These are phyloP conservation scores for Drosophila birchii DNA, from an alignment of 2,888 invertebrate genomes.

Conservation along the genomic window DNA sequence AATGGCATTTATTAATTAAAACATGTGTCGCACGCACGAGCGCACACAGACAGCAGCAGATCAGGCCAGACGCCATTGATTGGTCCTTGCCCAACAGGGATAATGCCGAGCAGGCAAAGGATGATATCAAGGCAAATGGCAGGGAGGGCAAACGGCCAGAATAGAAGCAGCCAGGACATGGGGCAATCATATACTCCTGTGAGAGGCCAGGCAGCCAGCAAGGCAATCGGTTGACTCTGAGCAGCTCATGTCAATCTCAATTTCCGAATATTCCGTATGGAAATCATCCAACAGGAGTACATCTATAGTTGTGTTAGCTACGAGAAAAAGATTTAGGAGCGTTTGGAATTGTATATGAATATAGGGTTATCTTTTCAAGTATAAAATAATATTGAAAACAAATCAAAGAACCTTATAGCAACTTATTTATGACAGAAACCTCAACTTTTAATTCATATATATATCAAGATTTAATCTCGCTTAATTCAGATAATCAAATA, in stretches of 20 bases:
- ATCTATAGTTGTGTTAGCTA: not conserved
- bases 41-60: conserved; percentile 31
- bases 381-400: not conserved
- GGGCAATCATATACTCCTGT: conserved; percentile 3
- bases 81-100: conserved; percentile 58
- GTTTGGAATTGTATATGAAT: too few relatives aligned
- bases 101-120: conserved; percentile 18
- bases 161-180: conserved; percentile 5
- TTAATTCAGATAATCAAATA: not conserved
- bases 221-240: conserved; percentile 7
- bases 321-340: not conserved
- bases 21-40: conserved; percentile 71
- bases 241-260: conserved; percentile 14
- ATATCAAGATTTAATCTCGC: not conserved
- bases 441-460: not conserved
- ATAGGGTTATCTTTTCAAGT: not conserved
- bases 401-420: not conserved
- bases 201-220: conserved; percentile 4
- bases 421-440: not conserved
- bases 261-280: conserved; percentile 12
- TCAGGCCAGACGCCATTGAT: conserved; percentile 58
- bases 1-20: conserved; percentile 80
- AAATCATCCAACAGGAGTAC: conserved; percentile 9
- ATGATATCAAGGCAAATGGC: not conserved
- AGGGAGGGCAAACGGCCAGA: not conserved